Evolutionary conservation across 2,888 invertebrate genomes (phyloP), one percentile per base, ranked within the genome.

Genomic region (Eilema griseolum): DNA sequence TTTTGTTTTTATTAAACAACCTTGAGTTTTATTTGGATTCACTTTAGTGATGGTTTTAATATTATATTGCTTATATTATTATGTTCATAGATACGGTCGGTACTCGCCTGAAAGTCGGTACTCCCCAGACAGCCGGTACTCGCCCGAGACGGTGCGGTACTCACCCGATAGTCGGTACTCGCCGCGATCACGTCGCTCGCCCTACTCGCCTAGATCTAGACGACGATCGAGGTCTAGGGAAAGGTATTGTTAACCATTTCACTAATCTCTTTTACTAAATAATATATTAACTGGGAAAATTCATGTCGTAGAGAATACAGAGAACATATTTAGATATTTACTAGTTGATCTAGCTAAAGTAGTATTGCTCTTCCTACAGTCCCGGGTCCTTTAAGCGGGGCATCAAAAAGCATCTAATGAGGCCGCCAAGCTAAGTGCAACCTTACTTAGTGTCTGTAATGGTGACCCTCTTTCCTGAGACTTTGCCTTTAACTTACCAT

Each of bases 121-220:
- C 88, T 96, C 96, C 70, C 95, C 96, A 1, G 96, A 95, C 74
- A 90, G 90, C 70, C 89, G 94, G 66, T 95, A 93, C 83, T 91
- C 93, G 78, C 93, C 95, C n/a, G 93, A 92, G 71, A 90, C 95
- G 65, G 84, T 90, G 67, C 86, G 94, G 61, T 94, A 95, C 83
- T 91, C 92, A 73, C 96, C 96, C 20, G 96, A 95, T 72, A 88
- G 86, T 52, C 86, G 89, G 11, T 93, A 93, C 87, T 92, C 93
- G 74, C 92, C 93, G 33, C 86, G 89, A 0, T 71, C 81, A 61
- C 81, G 86, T 20, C 88, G 86, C 20, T 85, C 87, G n/a, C 82
- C 88, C 0, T 90, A 90, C 84, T 88, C 90, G 26, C 88, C 90
- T 3, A 74, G 90, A 5, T 86, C 90, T 12, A 83, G 93, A 56